Base-by-base conservation (phyloP, 2,113 vertebrate genomes). In the Rhombomys opimus region DNA sequence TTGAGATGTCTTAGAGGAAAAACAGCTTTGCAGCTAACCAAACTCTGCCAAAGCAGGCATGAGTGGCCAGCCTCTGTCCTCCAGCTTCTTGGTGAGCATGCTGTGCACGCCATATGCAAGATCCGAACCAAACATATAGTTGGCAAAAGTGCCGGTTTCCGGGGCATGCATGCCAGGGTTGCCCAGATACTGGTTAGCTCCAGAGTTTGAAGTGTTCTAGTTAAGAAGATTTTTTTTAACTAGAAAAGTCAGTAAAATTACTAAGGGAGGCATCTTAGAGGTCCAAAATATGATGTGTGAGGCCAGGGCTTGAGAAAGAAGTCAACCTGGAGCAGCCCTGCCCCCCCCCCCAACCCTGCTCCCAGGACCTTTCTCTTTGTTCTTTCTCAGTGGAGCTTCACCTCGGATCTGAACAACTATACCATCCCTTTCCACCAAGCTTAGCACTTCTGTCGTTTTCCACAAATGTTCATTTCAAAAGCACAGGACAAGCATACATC, bases 1-100 rank as follows among this genome's bases (percentile, higher is more conserved):
- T 99, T 99, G 99, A 99, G 99, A 99, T 98, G 99, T 99, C 99
- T 99, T 99, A 98, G 98, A 90, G 97, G 97, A 95, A 97, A 97
- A 97, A 96, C 88, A 98, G 97, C 97, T 98, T 97, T 35, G 80
- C 97, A 87, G 96, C 72, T 52, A 86, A 97, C 95, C 98, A 97
- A 95, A 96, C 95, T 95, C 96, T 96, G 95, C 96, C 97, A 87
- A 92, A 96, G 95, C 93, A 91, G 98, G 96, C 85, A 0, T 41
- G 96, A 91, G 97, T 95, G 96, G 96, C 97, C 97, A 97, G 98
- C 98, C 98, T 96, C 94, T 92, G 97, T 97, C 98, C 97, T 98
- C 97, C 94, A 97, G 98, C 98, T 97, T 96, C 98, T 98, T 98
- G 98, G 99, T 98, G 98, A 95, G 97, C 99, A 97, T 30, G 94